phyloP scores from a whole-genome alignment of 2,113 vertebrate genomes.

The Rhadina sibilatrix region DNA sequence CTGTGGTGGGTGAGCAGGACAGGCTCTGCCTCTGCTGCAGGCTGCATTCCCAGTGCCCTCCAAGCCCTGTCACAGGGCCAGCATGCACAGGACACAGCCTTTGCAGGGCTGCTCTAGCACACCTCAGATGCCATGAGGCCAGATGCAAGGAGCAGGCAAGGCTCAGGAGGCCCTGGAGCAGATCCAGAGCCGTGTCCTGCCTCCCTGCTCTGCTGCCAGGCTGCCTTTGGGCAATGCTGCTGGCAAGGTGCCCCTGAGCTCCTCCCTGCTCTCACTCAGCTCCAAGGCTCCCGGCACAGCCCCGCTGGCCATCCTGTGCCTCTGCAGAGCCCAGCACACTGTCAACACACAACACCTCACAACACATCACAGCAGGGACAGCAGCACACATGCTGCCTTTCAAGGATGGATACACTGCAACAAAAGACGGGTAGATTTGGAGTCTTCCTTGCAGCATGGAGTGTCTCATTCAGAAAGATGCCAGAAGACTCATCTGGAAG shows the following conservation, averaged over 20 bases:
- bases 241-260: background rate
- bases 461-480: background rate
- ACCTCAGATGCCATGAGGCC: background rate
- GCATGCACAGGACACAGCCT: rapidly evolving
- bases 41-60: background rate
- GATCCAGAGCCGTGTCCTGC: background rate
- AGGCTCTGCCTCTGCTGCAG: background rate
- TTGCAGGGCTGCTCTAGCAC: background rate
- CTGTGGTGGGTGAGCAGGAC: background rate
- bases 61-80: background rate
- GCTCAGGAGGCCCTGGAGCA: background rate
- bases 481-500: background rate
- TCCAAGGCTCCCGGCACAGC: background rate
- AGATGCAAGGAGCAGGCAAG: background rate
- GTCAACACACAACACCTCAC: background rate
- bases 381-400: background rate
- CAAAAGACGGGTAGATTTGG: background rate
- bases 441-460: background rate
- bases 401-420: background rate
- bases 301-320: background rate
- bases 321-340: background rate
- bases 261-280: background rate
- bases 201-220: background rate
- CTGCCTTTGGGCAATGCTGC: background rate
- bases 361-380: background rate